A percentile compares a stretch with the other conserved stretches of the same genome.
Conservation (phyloP, 2,797 vertebrate species). For the Karalla daura region DNA sequence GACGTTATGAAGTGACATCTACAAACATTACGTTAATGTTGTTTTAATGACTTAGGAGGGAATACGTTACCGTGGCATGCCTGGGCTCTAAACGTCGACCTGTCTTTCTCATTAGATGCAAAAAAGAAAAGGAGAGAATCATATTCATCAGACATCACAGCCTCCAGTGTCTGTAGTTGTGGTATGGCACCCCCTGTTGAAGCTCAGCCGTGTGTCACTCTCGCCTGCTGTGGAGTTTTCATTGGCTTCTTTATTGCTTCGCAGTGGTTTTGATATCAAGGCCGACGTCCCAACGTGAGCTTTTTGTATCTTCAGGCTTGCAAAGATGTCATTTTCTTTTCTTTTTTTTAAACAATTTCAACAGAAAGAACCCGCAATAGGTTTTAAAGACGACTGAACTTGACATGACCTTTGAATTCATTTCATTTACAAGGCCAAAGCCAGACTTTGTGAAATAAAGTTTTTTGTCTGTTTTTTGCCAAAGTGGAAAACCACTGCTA, state of each 20-base stretch:
- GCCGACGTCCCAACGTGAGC: neutral
- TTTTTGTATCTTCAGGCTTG: constrained; percentile 10
- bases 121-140: too few species aligned
- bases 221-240: constrained; percentile 3
- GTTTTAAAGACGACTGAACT: constrained; percentile 9
- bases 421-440: constrained; percentile 19
- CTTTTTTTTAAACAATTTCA: neutral
- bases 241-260: constrained; percentile 4
- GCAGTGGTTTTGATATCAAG: constrained; percentile 9
- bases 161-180: constrained; percentile 17
- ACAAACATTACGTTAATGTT: neutral
- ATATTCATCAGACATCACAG: neutral
- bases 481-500: constrained; percentile 22
- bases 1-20: neutral
- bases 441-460: constrained; percentile 19
- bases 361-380: neutral
- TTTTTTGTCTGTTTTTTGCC: constrained; percentile 2
- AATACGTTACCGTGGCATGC: neutral
- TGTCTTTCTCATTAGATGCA: too few species aligned
- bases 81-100: neutral
- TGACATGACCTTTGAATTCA: constrained; percentile 12
- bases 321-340: neutral
- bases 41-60: neutral
- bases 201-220: constrained; percentile 34
- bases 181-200: constrained; percentile 55